Conservation (phyloP, 2,888 invertebrate genomes). For the Stenolophus ochropezus region DNA sequence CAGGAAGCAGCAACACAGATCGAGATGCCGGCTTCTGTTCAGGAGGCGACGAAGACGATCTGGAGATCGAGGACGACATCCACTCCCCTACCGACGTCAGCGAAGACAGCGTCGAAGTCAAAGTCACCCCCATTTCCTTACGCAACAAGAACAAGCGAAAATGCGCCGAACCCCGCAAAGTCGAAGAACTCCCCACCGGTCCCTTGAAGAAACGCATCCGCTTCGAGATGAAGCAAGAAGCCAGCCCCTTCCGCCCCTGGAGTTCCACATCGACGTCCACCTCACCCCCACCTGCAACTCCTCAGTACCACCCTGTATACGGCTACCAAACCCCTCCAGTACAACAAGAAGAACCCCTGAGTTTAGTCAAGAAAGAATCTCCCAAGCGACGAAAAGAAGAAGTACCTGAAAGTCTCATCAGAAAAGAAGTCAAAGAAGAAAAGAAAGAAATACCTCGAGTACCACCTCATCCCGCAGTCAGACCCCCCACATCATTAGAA, state of each 20-base stretch:
- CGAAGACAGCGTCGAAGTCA: conserved; percentile 81
- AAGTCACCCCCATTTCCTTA: conserved; percentile 77
- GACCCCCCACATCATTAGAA: conserved; percentile 56
- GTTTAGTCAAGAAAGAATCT: conserved; percentile 73
- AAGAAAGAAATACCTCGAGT: conserved; percentile 73
- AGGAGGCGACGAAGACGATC: conserved; percentile 82
- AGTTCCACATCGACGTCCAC: conserved; percentile 71
- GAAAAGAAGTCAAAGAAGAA: conserved; percentile 65
- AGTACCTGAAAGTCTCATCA: conserved; percentile 51
- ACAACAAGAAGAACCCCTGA: conserved; percentile 78
- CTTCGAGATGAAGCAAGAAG: conserved; percentile 71
- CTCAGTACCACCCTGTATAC: conserved; percentile 60
- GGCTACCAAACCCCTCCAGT: conserved; percentile 35
- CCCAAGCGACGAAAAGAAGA: conserved; percentile 21
- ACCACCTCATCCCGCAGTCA: conserved; percentile 76
- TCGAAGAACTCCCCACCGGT: conserved; percentile 73
- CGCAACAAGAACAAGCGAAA: conserved; percentile 80
- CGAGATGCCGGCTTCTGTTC: conserved; percentile 85
- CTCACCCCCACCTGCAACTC: no score
- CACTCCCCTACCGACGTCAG: conserved; percentile 80
- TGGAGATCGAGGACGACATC: conserved; percentile 73
- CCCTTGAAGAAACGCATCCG: conserved; percentile 85
- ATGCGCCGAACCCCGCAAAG: conserved; percentile 80
- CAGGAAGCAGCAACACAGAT: conserved; percentile 76
- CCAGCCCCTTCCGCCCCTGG: conserved; percentile 80